phyloP scores from a whole-genome alignment of 2,888 invertebrate genomes.

The Aspidapion aeneum region DNA sequence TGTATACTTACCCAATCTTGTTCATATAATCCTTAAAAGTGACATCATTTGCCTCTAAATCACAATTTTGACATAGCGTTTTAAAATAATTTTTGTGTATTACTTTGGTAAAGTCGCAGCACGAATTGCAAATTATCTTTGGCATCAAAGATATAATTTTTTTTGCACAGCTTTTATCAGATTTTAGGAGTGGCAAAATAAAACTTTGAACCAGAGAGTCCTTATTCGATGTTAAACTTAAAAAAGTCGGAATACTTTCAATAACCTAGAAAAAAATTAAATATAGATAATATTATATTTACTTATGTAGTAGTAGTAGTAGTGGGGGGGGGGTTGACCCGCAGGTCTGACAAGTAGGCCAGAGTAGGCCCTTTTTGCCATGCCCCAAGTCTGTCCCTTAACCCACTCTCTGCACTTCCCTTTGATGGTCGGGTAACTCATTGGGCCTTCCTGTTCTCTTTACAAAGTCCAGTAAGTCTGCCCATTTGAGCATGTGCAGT shows the following conservation, averaged over 20 bases:
- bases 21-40: constrained; percentile 11
- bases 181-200: constrained; percentile 24
- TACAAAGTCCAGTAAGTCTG: no score
- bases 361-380: no score
- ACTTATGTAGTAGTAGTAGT: no score
- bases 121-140: constrained; percentile 34
- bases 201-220: constrained; percentile 26
- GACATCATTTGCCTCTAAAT: constrained; percentile 22
- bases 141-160: constrained; percentile 29
- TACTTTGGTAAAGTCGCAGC: constrained; percentile 32
- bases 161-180: constrained; percentile 17
- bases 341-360: no score
- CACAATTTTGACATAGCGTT: constrained; percentile 35
- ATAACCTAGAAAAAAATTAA: constrained; percentile 27
- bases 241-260: constrained; percentile 28
- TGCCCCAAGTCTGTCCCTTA: no score
- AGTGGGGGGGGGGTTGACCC: no score
- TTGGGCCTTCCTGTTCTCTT: no score
- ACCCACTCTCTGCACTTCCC: no score
- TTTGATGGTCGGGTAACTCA: no score
- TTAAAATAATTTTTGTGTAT: constrained; percentile 21
- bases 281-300: background rate
- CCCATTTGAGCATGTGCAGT: no score
- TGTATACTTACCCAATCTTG: constrained; percentile 15
- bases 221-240: constrained; percentile 30